phyloP scores from a whole-genome alignment of 2,113 vertebrate species.

The Oreotrochilus melanogaster region DNA sequence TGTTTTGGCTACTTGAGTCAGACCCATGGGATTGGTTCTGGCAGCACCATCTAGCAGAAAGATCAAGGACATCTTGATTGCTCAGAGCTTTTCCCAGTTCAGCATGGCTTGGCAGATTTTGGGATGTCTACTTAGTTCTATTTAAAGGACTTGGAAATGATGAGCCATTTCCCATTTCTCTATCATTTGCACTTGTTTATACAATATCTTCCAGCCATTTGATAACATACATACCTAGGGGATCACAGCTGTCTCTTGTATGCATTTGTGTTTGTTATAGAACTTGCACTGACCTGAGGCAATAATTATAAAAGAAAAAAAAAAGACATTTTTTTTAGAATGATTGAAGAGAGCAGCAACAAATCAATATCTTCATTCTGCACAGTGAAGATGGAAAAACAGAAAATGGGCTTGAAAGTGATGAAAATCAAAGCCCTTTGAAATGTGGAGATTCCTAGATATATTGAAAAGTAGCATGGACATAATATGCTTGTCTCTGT shows the following conservation, averaged over 20 bases:
- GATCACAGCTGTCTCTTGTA: neutral
- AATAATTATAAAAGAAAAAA: neutral
- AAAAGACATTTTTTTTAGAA: neutral
- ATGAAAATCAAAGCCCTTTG: neutral
- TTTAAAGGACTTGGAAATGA: conserved; percentile 1
- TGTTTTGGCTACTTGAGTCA: neutral
- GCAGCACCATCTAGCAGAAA: neutral
- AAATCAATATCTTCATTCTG: neutral
- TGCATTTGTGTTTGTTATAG: neutral
- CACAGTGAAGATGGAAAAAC: neutral
- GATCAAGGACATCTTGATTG: neutral
- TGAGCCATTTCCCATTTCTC: neutral
- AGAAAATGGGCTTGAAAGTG: neutral
- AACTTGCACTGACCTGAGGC: neutral
- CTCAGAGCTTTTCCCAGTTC: neutral
- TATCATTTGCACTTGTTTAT: neutral
- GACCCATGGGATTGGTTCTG: neutral
- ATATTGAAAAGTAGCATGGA: neutral
- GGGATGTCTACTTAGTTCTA: neutral
- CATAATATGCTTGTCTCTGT: neutral
- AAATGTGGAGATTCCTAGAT: neutral
- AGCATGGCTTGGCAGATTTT: neutral
- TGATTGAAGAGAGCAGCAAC: neutral
- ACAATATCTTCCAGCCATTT: neutral
- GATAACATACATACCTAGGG: neutral